Percentiles rank a stretch among this genome's conserved stretches.
These are phyloP conservation scores for Salvelinus namaycush DNA, from an alignment of 2,113 vertebrate genomes.

Conservation along the genomic window DNA sequence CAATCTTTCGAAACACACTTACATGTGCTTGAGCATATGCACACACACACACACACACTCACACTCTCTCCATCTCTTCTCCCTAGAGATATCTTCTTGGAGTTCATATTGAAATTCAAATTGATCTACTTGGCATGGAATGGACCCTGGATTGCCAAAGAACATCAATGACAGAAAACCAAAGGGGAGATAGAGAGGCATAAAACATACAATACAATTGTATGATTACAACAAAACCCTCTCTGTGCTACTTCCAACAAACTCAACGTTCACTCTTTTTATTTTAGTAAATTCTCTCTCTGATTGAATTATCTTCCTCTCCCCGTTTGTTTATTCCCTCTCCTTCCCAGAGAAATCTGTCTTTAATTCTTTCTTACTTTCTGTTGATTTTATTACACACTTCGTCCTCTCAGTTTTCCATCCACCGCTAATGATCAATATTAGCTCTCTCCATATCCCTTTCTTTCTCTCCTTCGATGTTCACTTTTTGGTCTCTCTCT, in stretches of 20 bases:
- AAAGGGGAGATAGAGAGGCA: conserved; percentile 41
- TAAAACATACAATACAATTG: conserved; percentile 60
- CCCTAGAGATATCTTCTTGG: conserved; percentile 44
- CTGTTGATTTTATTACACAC: conserved; percentile 32
- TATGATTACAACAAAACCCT: conserved; percentile 56
- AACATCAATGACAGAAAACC: conserved; percentile 57
- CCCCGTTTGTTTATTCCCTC: conserved; percentile 25
- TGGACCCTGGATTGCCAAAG: conserved; percentile 49
- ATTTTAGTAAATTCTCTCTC: not conserved
- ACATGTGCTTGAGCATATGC: no score
- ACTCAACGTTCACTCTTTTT: conserved; percentile 20
- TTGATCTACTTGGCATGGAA: conserved; percentile 61
- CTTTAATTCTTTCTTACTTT: conserved; percentile 31
- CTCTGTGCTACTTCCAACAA: conserved; percentile 42
- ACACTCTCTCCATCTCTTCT: conserved; percentile 33
- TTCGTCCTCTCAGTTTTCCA: conserved; percentile 14
- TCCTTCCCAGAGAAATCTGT: conserved; percentile 42
- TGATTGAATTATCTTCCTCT: conserved; percentile 28
- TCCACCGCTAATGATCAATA: conserved; percentile 24
- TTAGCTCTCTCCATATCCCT: not conserved
- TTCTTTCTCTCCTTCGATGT: conserved; percentile 24
- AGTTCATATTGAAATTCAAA: conserved; percentile 59
- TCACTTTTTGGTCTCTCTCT: conserved; percentile 52
- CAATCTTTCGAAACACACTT: not conserved
- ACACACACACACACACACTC: conserved; percentile 2